A percentile compares a stretch with the other conserved stretches of the same genome.
Conservation (phyloP, 2,113 vertebrate species). For the Poeciliopsis prolifica region DNA sequence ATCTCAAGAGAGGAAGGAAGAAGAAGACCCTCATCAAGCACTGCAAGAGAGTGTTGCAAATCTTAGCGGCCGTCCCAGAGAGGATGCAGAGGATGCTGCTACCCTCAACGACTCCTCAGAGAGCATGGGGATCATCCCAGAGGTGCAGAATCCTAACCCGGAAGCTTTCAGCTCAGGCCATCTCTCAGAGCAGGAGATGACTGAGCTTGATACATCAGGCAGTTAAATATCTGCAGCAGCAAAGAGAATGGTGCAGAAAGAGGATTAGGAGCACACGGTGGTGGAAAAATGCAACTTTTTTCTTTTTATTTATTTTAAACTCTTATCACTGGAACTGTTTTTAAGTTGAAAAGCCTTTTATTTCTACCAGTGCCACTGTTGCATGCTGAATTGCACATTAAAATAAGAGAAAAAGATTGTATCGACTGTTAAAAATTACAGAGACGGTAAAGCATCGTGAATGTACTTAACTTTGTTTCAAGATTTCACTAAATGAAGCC, state of each 20-base stretch:
- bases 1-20: conserved; percentile 35
- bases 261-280: conserved; percentile 20
- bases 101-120: conserved; percentile 22
- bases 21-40: conserved; percentile 21
- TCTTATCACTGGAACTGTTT: conserved; percentile 36
- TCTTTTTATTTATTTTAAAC: conserved; percentile 10
- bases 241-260: conserved; percentile 2
- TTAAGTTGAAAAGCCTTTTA: conserved; percentile 14
- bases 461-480: conserved; percentile 38
- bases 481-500: conserved; percentile 19
- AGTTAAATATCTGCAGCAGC: conserved; percentile 9
- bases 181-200: neutral
- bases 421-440: neutral
- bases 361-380: conserved; percentile 26
- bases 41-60: conserved; percentile 4
- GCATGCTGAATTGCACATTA: conserved; percentile 64
- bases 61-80: neutral
- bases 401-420: neutral
- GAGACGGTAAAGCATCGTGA: conserved; percentile 17
- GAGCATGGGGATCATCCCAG: conserved; percentile 16
- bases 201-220: neutral
- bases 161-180: conserved; percentile 7
- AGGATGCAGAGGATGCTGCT: neutral
- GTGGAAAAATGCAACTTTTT: conserved; percentile 13
- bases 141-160: conserved; percentile 4